phyloP scores from a whole-genome alignment of 2,113 vertebrate genomes.

The Mustela nigripes region DNA sequence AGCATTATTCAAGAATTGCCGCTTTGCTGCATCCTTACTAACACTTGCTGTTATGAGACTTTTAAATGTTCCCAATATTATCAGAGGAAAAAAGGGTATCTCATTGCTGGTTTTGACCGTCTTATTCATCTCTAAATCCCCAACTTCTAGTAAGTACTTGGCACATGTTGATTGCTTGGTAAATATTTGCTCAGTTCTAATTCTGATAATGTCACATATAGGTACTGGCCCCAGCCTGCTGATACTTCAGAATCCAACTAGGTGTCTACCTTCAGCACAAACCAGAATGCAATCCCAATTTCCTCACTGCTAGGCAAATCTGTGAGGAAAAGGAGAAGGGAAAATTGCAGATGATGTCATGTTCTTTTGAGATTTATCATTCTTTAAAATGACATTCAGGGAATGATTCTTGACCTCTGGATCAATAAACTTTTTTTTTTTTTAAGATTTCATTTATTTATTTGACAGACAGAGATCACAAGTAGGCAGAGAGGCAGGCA shows the following conservation, averaged over 20 bases:
- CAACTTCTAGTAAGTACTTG: neutral
- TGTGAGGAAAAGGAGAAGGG: neutral
- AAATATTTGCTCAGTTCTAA: conserved; percentile 19
- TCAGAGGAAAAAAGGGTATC: neutral
- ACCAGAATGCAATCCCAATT: neutral
- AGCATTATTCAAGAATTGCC: neutral
- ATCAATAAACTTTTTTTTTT: neutral
- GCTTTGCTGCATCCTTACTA: conserved; percentile 46
- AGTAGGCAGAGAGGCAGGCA: too few relatives aligned
- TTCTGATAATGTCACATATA: neutral
- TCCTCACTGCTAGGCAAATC: neutral
- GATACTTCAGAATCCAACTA: neutral
- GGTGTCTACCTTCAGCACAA: conserved; percentile 12
- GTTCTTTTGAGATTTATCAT: conserved; percentile 38
- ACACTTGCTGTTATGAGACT: neutral
- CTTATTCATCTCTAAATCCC: neutral
- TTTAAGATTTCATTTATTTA: too few relatives aligned
- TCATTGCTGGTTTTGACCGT: neutral
- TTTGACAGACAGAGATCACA: too few relatives aligned
- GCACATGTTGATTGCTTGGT: neutral
- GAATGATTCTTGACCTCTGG: conserved; percentile 3
- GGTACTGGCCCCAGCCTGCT: neutral
- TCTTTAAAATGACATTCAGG: neutral
- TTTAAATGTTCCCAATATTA: neutral
- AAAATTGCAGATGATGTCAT: neutral